Evolutionary conservation across 2,113 vertebrate genomes (phyloP).

Genomic region (Cairina moschata): DNA sequence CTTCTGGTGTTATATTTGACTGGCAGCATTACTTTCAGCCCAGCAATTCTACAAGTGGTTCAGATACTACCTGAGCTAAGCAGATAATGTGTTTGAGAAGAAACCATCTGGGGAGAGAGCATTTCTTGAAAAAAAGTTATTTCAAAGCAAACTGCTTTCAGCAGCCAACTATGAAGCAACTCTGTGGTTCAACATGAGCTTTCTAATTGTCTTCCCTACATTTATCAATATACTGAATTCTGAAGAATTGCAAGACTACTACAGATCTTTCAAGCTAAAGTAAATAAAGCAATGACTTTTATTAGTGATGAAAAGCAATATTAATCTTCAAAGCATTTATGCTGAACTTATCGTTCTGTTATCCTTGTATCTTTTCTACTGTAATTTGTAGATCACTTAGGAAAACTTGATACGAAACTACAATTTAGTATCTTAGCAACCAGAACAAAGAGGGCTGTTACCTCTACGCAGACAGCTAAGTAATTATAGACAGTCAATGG

Average conservation of each 20-base stretch:
- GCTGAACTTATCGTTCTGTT: fast-evolving
- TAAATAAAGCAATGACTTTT: fast-evolving
- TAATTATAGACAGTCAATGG: constrained; percentile 91
- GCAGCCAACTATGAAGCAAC: not conserved
- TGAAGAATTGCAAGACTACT: not conserved
- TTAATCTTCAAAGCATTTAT: not conserved
- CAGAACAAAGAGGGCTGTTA: constrained; percentile 18
- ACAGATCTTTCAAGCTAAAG: not conserved
- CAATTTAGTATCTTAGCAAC: not conserved
- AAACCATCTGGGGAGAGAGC: not conserved
- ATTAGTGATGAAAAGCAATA: not conserved
- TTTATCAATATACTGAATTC: not conserved
- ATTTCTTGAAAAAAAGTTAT: not conserved
- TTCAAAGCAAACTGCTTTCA: not conserved
- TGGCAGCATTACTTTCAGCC: not conserved
- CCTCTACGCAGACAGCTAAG: constrained; percentile 84
- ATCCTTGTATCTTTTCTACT: fast-evolving
- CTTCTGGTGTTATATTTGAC: not conserved
- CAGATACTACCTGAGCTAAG: not conserved
- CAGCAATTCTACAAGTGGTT: not conserved
- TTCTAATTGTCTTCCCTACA: too few relatives aligned
- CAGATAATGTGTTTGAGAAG: not conserved
- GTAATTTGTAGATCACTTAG: fast-evolving
- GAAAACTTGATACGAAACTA: fast-evolving
- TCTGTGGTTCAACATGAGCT: not conserved